These are phyloP conservation scores for Trypoxylus dichotomus DNA, from an alignment of 1,140 invertebrate genomes.

Conservation along the genomic window DNA sequence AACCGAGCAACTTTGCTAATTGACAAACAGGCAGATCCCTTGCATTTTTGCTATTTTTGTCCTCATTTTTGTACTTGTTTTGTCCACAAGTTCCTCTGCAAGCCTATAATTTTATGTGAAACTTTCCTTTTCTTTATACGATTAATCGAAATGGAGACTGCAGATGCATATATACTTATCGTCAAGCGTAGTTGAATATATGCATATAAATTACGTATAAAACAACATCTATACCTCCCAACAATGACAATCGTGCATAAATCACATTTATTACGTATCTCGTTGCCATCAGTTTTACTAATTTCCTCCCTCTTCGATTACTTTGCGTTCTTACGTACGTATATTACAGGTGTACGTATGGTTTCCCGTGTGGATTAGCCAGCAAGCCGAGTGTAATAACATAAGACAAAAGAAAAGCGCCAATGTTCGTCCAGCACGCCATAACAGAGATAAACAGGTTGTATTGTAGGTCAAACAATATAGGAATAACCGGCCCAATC, in stretches of 20 bases:
- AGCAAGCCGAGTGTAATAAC: neutral
- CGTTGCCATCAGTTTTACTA: slow-evolving; percentile 9
- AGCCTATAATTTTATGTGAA: neutral
- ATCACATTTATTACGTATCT: slow-evolving; percentile 5
- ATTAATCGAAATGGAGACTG: neutral
- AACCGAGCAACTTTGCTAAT: too few relatives aligned
- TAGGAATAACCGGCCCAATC: neutral
- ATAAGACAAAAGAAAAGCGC: slow-evolving; percentile 6
- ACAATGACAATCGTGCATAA: neutral
- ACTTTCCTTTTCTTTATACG: neutral
- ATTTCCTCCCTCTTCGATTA: slow-evolving; percentile 14
- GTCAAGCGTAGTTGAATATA: neutral
- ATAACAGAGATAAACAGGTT: slow-evolving; percentile 13
- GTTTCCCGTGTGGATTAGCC: neutral
- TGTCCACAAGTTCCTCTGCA: too few relatives aligned
- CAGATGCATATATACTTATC: neutral
- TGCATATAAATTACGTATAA: neutral
- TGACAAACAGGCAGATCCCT: too few relatives aligned
- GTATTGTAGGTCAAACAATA: slow-evolving; percentile 25
- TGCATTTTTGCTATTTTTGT: too few relatives aligned
- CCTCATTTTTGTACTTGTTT: too few relatives aligned
- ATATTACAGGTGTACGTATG: neutral
- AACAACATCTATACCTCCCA: neutral
- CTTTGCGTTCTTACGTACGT: neutral
- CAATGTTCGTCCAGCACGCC: neutral